Evolutionary conservation across 2,797 vertebrate genomes (phyloP), one percentile per base, ranked within the genome.

Genomic region (Neopelma chrysocephalum): DNA sequence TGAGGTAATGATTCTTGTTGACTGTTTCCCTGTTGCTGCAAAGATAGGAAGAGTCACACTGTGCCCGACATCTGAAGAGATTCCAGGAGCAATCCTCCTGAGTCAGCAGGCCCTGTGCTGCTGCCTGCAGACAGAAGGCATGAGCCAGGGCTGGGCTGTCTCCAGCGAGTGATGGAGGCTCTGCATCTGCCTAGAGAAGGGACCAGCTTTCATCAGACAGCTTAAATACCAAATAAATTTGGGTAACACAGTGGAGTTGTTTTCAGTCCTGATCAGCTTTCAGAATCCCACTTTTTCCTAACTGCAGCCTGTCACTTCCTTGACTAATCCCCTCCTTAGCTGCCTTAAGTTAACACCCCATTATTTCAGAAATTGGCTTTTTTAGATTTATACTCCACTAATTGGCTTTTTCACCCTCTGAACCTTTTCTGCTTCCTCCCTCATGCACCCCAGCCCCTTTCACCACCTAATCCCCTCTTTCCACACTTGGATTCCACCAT

Each of bases 331-430:
- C 72, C 82, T 87, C 84, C 90, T 70, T 65, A 36, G 91, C 91
- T 84, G 71, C 89, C 88, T 85, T 60, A 42, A 76, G 50, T 96
- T 93, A 83, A 88, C 88, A 73, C 58, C 36, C 89, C 86, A 95
- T 95, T 83, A 72, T 86, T 93, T 90, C 90, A 89, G 93, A 93
- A 94, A 89, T 61, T 61, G 94, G 58, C 94, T 94, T 94, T 96
- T 82, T 95, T 56, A 91, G 91, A 77, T 96, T 96, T 93, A 83
- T 90, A 51, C 78, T 94, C 79, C 75, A 15, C 89, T 89, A 94
- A 93, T 96, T 87, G 95, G 70, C 70, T 94, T 94, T 94, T 94
- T 89, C 83, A 58, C 85, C 85, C 83, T 88, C 89, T 78, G 58
- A 81, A 87, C 94, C 80, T 84, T 77, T 87, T 85, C 90, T 88